Conservation (phyloP, 30 jellyfish, hydroid and myxozoan genomes). For the Mastigias papua region DNA sequence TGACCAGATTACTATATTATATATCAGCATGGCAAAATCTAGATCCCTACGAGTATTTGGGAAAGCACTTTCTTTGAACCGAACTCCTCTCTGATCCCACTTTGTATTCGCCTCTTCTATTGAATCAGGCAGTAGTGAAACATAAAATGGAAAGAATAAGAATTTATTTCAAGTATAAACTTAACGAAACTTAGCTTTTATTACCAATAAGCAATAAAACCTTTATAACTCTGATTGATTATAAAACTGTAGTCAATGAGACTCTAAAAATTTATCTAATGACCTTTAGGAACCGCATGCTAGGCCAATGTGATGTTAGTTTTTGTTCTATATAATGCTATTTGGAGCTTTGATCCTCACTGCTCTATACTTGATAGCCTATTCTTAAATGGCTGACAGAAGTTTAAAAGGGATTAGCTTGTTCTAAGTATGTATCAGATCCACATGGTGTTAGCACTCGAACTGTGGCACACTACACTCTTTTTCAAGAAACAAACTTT, state of each 20-base stretch:
- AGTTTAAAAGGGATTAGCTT: neutral
- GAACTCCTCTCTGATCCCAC: neutral
- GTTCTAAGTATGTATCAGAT: neutral
- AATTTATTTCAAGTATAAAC: too few relatives aligned
- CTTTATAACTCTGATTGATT: slow-evolving; percentile 30
- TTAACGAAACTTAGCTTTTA: too few relatives aligned
- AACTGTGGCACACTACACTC: neutral
- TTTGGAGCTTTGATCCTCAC: slow-evolving; percentile 42
- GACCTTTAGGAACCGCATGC: slow-evolving; percentile 31
- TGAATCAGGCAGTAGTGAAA: neutral
- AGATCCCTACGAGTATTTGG: neutral
- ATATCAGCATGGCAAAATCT: neutral
- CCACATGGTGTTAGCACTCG: neutral
- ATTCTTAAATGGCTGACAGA: slow-evolving; percentile 1
- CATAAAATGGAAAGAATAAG: too few relatives aligned
- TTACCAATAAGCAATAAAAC: slow-evolving; percentile 36
- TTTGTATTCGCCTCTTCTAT: neutral
- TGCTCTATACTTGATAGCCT: neutral
- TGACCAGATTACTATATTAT: neutral
- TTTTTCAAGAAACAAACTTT: neutral
- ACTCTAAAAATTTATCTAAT: slow-evolving; percentile 5
- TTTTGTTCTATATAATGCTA: slow-evolving; percentile 32
- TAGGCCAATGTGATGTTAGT: slow-evolving; percentile 28
- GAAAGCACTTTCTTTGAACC: neutral
- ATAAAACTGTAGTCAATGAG: neutral